Evolutionary conservation across 2,797 vertebrate species (phyloP), one percentile per base, ranked within the genome.

Genomic region (Hybognathus amarus): DNA sequence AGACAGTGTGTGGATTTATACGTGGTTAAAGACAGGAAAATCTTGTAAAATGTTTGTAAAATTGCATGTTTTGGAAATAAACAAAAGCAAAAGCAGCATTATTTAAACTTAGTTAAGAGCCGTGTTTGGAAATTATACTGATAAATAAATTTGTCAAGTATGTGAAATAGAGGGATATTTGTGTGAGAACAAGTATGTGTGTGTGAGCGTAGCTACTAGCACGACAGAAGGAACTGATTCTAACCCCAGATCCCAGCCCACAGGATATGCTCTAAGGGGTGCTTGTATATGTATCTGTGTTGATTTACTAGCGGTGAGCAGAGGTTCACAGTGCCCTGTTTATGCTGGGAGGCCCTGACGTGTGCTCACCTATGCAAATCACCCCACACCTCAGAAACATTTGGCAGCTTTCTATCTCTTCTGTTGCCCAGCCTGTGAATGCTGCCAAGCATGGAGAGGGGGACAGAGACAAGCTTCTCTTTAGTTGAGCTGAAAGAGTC

Each of bases 331-430:
- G 88, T 90, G 89, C 86, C 87, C 80, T 89, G 90, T 92, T 92
- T 94, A 92, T 94, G 89, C 91, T 88, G 87, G 87, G 90, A 87
- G 90, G 88, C 91, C 91, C 92, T 88, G 92, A 93, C 79, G 84
- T 91, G 89, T 88, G 87, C 90, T 84, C 83, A 86, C 86, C 87
- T 90, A 86, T 91, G 89, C 90, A 91, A 93, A 92, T 93, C 90
- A 91, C 90, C 88, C 87, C 82, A 88, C 91, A 92, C 78, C 77
- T 90, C 90, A 90, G 88, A 92, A 88, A 88, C 87, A 88, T 71
- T 73, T 87, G 85, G 82, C 80, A 85, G 79, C 61, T 71, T 78
- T 87, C 83, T 84, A 76, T 80, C 85, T 63, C 61, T 63, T 63
- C 61, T 30, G 13, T 63, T 73, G 40, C 63, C 33, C 12, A 18